Evolutionary conservation across 2,797 vertebrate species (phyloP).

Genomic region (Enteromius fasciolatus): DNA sequence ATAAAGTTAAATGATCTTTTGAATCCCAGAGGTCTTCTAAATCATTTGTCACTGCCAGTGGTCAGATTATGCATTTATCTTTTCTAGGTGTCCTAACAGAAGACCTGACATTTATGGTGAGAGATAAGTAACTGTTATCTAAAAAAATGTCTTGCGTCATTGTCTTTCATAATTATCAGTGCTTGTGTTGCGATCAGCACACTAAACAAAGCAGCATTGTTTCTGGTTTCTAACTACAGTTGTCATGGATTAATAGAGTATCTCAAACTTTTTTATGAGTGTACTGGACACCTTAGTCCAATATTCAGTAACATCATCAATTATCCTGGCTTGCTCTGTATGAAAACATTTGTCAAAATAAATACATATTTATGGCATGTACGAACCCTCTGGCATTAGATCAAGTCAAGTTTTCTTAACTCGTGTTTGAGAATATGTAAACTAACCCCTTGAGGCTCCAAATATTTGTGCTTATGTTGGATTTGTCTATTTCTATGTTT

Average conservation of each 20-base stretch:
- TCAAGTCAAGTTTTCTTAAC: not conserved
- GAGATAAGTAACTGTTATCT: conserved; percentile 2
- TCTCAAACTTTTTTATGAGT: not conserved
- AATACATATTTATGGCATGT: not conserved
- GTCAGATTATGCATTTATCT: not conserved
- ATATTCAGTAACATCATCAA: not conserved
- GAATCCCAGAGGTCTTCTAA: not conserved
- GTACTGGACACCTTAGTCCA: too few relatives aligned
- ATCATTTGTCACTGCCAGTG: not conserved
- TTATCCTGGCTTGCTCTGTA: not conserved
- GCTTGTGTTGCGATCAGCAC: not conserved
- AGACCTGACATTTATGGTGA: not conserved
- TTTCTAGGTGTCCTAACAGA: not conserved
- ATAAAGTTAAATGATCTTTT: not conserved
- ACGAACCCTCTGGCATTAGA: not conserved
- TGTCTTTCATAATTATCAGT: not conserved
- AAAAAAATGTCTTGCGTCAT: not conserved
- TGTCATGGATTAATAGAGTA: not conserved
- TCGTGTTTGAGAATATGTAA: not conserved
- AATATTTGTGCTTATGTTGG: not conserved
- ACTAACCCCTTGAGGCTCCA: not conserved
- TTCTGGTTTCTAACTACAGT: not conserved
- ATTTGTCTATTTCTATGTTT: not conserved
- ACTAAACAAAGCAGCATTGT: not conserved
- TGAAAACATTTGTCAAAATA: not conserved